Base-by-base conservation (phyloP, 2,797 vertebrate genomes). In the Fistularia commersonii region DNA sequence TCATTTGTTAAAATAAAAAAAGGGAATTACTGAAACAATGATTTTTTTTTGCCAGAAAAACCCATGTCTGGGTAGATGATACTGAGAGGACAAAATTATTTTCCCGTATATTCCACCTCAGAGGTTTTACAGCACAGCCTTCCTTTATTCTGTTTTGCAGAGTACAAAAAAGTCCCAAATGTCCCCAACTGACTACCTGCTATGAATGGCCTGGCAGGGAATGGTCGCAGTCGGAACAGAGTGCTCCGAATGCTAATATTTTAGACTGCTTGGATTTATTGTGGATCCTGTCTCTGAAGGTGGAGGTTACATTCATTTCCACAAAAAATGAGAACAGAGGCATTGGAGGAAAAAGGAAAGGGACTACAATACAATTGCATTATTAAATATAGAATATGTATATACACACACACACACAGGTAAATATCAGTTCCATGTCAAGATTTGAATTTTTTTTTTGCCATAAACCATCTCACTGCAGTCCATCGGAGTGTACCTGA, bases 401-500 rank as follows among this genome's bases (percentile, higher is more conserved):
- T 23, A 23, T 23, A 23, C 23, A 23, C 4, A 23, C 2, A 23
- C 2, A 23, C 4, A 23, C 23, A 23, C 23, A 23, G 23, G 23
- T 23, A 2, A 23, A 23, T 23, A 23, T 23, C 23, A 23, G 23
- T 4, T 23, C 23, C 23, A 23, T 4, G 23, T 23, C 23, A 4
- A 23, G 23, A 2, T 23, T 23, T 23, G 35, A 36, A 36, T 7
- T 36, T 8, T 36, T 36, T 36, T 36, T 36, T 36, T 36, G 35
- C 37, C 37, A 38, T 9, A 11, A 5, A 38, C 10, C 23, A 23
- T 23, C 23, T 23, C 2, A 23, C 23, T 38, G 8, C 9, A 38
- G 2, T 10, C 5, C 11, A 41, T 33, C 9, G 4, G 14, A 37
- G 8, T 35, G 8, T 77, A 98, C 97, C 97, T 99, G 53, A 98